Evolutionary conservation across 2,113 vertebrate genomes (phyloP), one percentile per base, ranked within the genome.

Genomic region (Bagarius yarrelli): DNA sequence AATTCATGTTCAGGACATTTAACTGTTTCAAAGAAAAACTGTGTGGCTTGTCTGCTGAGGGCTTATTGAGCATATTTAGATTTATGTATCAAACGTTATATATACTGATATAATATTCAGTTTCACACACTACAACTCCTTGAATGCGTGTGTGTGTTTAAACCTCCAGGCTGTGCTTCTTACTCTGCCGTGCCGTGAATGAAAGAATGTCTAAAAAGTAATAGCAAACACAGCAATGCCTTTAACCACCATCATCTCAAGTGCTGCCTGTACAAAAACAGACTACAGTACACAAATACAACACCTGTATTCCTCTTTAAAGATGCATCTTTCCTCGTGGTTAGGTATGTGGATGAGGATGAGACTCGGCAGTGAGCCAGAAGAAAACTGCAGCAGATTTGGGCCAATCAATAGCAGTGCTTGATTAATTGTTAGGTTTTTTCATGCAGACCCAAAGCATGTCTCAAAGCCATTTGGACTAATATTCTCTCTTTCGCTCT

Each of bases 341-440:
- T 60, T 47, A 13, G 16, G 3, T 14, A 73, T 73, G 9, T 73
- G 27, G 52, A 72, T 61, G 67, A 52, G 55, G 30, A 30, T 71
- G 53, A 78, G 61, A 78, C 14, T 61, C 55, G 60, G 44, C 73
- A 82, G 27, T 60, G 61, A 77, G 64, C 40, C 63, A 73, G 70
- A 34, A 81, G 59, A 73, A 74, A 76, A 76, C 64, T 75, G 57
- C 84, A 79, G 71, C 57, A 83, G 63, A 83, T 80, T 76, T 80
- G 71, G 76, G 80, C 61, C 76, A 80, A 76, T 82, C 81, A 73
- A 81, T 77, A 66, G 69, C 64, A 59, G 21, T 75, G 77, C 71
- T 76, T 75, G 77, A 83, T 70, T 83, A 78, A 83, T 83, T 74
- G 44, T 70, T 57, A 60, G 63, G 74, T 57, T 40, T 59, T 77